Conservation (phyloP, 2,888 invertebrate species). For the Ormyrus thymus region DNA sequence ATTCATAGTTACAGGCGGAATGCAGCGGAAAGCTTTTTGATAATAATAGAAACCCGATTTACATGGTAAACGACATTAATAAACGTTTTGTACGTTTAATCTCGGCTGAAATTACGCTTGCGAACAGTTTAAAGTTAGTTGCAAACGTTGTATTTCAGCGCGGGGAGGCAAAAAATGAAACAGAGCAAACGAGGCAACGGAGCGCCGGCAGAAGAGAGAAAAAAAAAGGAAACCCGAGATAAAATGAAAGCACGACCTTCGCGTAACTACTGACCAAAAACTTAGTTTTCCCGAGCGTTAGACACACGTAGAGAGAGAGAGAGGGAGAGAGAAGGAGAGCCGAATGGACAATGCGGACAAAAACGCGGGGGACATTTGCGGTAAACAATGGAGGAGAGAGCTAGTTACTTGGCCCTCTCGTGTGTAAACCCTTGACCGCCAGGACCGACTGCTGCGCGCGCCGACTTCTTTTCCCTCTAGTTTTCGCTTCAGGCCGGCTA, state of each 20-base stretch:
- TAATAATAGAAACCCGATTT: too few species aligned
- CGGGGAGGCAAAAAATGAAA: not conserved
- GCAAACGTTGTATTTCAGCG: not conserved
- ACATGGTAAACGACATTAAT: too few species aligned
- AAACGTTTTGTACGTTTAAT: too few species aligned
- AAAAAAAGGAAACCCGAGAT: constrained; percentile 21
- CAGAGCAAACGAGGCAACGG: too few species aligned
- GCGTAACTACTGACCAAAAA: constrained; percentile 34
- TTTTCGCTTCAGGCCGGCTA: constrained; percentile 13
- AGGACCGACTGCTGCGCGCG: too few species aligned
- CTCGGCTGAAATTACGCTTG: not conserved
- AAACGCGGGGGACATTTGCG: constrained; percentile 32
- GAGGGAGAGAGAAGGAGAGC: not conserved
- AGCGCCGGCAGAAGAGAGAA: not conserved
- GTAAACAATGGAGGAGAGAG: constrained; percentile 34
- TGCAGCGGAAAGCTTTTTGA: too few species aligned
- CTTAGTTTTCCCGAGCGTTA: constrained; percentile 16
- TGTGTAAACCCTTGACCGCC: constrained; percentile 9
- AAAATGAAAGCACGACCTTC: constrained; percentile 20
- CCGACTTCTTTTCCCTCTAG: too few species aligned
- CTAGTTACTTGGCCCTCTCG: not conserved
- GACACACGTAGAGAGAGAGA: not conserved
- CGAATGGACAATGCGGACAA: not conserved
- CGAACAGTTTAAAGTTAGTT: not conserved
- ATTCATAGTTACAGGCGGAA: too few species aligned